These are phyloP conservation scores for Cyprinodon brontotheroides DNA, from an alignment of 2,113 vertebrate genomes.

Conservation along the genomic window DNA sequence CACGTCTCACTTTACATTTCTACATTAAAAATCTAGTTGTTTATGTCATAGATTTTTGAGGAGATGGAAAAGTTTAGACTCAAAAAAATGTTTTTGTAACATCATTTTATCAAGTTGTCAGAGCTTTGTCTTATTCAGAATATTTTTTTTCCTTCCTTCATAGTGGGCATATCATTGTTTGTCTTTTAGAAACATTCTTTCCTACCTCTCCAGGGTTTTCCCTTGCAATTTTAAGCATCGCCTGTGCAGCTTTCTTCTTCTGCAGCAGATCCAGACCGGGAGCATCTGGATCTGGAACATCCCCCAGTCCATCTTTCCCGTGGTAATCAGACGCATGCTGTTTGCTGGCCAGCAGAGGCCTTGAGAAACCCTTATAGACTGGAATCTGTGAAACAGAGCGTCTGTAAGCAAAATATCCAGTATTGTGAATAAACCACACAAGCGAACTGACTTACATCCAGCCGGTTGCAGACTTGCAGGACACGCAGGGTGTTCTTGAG, in stretches of 20 bases:
- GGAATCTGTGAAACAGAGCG: constrained; percentile 62
- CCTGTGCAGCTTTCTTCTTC: constrained; percentile 61
- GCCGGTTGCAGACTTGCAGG: constrained; percentile 68
- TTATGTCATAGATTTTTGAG: neutral
- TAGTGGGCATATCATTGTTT: neutral
- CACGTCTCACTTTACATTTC: too few species aligned
- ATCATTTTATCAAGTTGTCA: too few species aligned
- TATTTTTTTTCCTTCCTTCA: too few species aligned
- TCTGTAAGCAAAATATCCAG: neutral
- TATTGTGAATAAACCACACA: neutral
- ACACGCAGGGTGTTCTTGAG: constrained; percentile 77
- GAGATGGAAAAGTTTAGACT: neutral
- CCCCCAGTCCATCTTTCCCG: constrained; percentile 78
- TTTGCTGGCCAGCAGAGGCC: constrained; percentile 50
- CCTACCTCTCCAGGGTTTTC: constrained; percentile 73
- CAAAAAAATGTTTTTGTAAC: too few species aligned
- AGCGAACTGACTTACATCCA: constrained; percentile 56
- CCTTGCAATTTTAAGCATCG: constrained; percentile 69
- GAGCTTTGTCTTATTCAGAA: neutral
- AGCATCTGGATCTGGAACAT: constrained; percentile 69
- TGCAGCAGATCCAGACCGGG: constrained; percentile 70
- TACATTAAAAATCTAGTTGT: too few species aligned
- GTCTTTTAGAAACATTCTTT: neutral
- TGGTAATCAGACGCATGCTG: constrained; percentile 57
- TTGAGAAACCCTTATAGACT: constrained; percentile 63